Evolutionary conservation across 2,797 vertebrate species (phyloP).

Genomic region (Oceanodroma leucorhoa): DNA sequence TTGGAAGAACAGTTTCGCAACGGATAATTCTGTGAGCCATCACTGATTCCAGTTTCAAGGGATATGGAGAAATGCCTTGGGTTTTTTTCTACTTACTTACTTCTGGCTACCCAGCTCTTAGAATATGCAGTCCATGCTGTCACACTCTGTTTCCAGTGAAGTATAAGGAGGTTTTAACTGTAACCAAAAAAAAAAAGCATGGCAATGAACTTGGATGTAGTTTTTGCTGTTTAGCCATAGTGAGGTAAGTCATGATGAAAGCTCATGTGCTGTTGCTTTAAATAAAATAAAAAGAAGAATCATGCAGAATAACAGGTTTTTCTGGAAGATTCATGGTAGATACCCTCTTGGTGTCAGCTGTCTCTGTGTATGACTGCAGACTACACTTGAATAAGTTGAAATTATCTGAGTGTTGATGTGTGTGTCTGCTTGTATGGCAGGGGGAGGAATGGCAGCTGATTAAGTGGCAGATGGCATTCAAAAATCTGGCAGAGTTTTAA

Average conservation of each 20-base stretch:
- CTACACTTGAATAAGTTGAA: not conserved
- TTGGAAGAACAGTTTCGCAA: not conserved
- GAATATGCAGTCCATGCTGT: not conserved
- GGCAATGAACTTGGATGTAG: not conserved
- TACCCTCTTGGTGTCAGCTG: not conserved
- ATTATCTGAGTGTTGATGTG: not conserved
- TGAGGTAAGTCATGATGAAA: not conserved
- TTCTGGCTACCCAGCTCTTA: not conserved
- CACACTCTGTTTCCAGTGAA: not conserved
- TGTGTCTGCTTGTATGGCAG: not conserved
- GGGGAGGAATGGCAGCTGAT: not conserved
- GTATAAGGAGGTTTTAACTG: not conserved
- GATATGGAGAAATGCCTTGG: not conserved
- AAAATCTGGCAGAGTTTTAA: conserved; percentile 34
- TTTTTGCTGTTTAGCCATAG: not conserved
- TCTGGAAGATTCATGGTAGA: not conserved
- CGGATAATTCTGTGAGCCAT: not conserved
- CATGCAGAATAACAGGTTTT: not conserved
- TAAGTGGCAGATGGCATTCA: conserved; percentile 20
- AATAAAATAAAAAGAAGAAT: not conserved
- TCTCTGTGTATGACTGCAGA: not conserved
- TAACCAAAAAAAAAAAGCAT: not conserved
- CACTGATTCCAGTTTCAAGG: not conserved
- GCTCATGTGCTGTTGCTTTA: not conserved
- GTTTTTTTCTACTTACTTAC: not conserved